Base-by-base conservation (phyloP, 2,797 vertebrate species). In the Mastacembelus armatus region DNA sequence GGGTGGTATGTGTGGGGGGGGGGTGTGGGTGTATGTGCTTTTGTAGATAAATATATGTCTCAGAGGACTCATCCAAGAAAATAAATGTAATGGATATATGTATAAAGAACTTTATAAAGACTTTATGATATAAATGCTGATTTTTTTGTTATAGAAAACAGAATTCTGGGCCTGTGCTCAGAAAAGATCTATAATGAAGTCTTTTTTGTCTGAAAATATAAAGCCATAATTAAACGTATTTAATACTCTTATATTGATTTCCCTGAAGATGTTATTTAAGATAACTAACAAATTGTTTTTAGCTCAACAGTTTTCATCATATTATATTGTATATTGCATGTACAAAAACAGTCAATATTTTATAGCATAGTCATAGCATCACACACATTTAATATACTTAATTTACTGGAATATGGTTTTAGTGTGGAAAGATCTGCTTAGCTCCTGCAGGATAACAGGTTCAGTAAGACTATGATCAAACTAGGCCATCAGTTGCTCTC, bases 161-260 rank as follows among this genome's bases (percentile, higher is more conserved):
- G 24, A 67, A 44, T 61, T 74, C 27, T 62, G 58, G 69, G 69
- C n/a, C 43, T 44, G 33, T 30, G 10, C 24, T 77, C 48, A 52
- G 48, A 71, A 71, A 69, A 52, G 1, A 73, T 56, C 11, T 72
- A 49, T 71, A 74, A 58, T 39, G 62, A 47, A 56, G 5, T 35
- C 4, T 11, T 65, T 62, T 83, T 81, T 88, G 43, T 82, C 81
- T 72, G 74, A 77, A 85, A 58, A 4, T 83, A 52, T 83, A 73
- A 85, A 86, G 71, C 50, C 57, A 72, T 85, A 70, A 91, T 88
- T 89, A 88, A 91, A 90, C 77, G 54, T 66, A 29, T 78, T 51
- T 72, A 60, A 7, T 51, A 32, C 26, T 45, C 0, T 48, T 40
- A 27, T 40, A n/a, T n/a, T n/a, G n/a, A n/a, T n/a, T n/a, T n/a